Percentiles rank a stretch among this genome's conserved stretches.
Evolutionary conservation across 2,113 vertebrate species (phyloP).

Genomic region (Scopus umbretta): DNA sequence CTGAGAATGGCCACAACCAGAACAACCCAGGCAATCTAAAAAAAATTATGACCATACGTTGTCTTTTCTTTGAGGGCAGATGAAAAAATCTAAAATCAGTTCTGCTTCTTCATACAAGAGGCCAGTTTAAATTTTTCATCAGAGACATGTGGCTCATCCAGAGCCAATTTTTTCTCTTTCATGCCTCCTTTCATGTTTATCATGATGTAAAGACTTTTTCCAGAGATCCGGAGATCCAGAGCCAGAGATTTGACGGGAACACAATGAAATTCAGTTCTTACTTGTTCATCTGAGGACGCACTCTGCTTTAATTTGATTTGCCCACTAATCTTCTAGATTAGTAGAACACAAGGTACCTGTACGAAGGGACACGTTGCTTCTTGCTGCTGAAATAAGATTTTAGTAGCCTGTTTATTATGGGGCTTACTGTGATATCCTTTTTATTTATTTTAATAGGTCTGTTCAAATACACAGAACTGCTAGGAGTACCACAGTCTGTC

Average conservation of each 20-base stretch:
- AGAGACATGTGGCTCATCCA: neutral
- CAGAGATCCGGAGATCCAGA: neutral
- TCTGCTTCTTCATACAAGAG: neutral
- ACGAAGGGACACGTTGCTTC: neutral
- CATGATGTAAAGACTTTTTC: neutral
- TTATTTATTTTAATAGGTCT: neutral
- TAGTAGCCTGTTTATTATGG: neutral
- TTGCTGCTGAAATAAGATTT: neutral
- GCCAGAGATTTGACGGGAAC: neutral
- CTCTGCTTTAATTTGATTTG: neutral
- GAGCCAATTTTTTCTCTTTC: neutral
- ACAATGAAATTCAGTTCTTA: neutral
- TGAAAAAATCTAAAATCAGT: neutral
- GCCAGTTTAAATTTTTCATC: neutral
- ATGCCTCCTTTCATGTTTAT: neutral
- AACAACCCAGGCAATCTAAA: neutral
- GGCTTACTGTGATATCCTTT: neutral
- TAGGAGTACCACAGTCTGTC: neutral
- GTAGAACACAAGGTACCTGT: neutral
- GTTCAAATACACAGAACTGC: neutral
- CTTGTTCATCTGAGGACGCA: neutral
- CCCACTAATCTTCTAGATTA: neutral
- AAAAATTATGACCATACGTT: neutral
- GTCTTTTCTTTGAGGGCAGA: neutral
- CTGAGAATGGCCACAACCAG: neutral